Evolutionary conservation across 2,888 invertebrate genomes (phyloP).

Genomic region (Cryptosula pallasiana): DNA sequence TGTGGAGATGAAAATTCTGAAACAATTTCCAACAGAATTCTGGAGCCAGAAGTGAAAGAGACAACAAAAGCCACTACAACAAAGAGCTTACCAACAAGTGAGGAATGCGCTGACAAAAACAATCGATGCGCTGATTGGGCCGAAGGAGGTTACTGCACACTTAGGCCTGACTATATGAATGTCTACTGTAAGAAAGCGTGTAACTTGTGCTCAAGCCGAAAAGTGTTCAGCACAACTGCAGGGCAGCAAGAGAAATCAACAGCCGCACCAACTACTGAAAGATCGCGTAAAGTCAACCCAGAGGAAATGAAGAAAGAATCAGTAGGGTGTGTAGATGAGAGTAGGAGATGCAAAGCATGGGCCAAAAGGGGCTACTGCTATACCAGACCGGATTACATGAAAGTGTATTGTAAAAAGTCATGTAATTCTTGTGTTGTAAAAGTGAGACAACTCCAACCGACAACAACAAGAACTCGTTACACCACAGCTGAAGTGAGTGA

Average conservation of each 20-base stretch:
- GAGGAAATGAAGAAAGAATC: neutral
- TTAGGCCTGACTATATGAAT: conserved; percentile 5
- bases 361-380: neutral
- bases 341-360: neutral
- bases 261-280: neutral
- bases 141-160: conserved; percentile 3
- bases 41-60: neutral
- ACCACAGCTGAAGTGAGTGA: neutral
- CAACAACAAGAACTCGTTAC: neutral
- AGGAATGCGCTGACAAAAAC: neutral
- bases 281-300: too few species aligned
- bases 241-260: neutral
- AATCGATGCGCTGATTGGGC: neutral
- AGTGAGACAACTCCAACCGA: neutral
- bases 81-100: neutral
- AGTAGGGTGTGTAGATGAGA: neutral
- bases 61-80: neutral
- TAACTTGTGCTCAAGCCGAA: neutral
- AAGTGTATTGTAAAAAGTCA: neutral
- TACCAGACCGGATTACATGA: conserved; percentile 2
- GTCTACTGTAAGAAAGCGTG: neutral
- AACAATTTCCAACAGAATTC: conserved; percentile 16
- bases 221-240: neutral
- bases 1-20: too few species aligned
- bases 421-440: neutral